Base-by-base conservation (phyloP, 2,113 vertebrate genomes). In the Spermophilus dauricus region DNA sequence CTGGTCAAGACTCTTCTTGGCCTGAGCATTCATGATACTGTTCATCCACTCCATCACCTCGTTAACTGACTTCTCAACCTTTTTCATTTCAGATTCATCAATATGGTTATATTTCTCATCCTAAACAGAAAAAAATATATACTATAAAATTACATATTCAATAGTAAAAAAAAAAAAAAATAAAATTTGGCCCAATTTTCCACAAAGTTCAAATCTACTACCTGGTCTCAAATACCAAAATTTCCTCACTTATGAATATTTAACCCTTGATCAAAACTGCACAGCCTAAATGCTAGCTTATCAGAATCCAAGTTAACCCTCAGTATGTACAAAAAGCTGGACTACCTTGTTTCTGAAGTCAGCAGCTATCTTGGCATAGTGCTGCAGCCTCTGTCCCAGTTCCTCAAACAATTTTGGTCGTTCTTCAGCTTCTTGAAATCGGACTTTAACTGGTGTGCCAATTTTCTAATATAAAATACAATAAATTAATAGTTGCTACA, bases 41-140 rank as follows among this genome's bases (percentile, higher is more conserved):
- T 98, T 99, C 99, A 99, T 98, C 99, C 99, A 99, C 80, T 99
- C 98, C 45, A 98, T 98, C 42, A 98, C 97, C 92, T 99, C 99
- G 30, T 98, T 97, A 48, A 99, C 98, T 96, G 98, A 98, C 72
- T 98, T 99, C 94, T 99, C 98, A 11, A 99, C 99, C 96, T 99
- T 99, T 95, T 98, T 99, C 97, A 99, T 99, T 96, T 99, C 99
- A 73, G 98, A 98, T 77, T 98, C 98, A 93, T 99, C 99, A 0
- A 99, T 99, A 65, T 99, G 99, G 82, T 97, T 98, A 5, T 99
- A 99, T 10, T 98, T 98, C 86, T 99, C 99, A 98, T 98, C 98
- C 99, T 99, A 97, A 73, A 93, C 69, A 56, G 8, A 34, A 13
- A 37, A 45, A 77, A 0, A 2, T n/a, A 72, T 45, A 80, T 5